Evolutionary conservation across 92 coral and sea anemone species (phyloP).

Genomic region (Palythoa heliodiscus): DNA sequence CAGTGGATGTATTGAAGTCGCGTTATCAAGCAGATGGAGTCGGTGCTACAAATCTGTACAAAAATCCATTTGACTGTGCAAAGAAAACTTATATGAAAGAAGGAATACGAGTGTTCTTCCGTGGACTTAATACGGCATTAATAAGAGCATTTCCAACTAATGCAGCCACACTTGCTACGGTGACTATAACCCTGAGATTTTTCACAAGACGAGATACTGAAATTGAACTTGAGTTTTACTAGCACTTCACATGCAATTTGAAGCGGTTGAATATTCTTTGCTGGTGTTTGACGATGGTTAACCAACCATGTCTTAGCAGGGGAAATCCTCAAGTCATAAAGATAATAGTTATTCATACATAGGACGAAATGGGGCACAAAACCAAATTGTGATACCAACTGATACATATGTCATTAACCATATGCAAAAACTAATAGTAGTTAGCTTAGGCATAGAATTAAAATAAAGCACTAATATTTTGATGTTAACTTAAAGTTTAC

Average conservation of each 20-base stretch:
- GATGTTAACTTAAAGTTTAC: no score
- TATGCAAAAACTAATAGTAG: no score
- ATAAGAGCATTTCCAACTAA: conserved; percentile 93
- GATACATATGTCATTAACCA: no score
- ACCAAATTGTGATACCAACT: no score
- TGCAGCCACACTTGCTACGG: conserved; percentile 95
- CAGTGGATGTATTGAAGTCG: conserved; percentile 85
- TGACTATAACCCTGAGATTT: conserved; percentile 75
- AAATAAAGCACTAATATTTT: no score
- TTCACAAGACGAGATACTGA: conserved; percentile 62
- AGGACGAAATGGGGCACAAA: no score
- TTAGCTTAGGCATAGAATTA: no score
- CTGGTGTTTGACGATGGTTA: not conserved
- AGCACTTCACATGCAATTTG: not conserved
- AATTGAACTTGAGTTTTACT: conserved; percentile 51
- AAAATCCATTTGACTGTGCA: conserved; percentile 71
- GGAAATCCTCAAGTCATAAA: no score
- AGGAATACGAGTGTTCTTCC: conserved; percentile 71
- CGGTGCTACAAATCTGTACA: conserved; percentile 55
- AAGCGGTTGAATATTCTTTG: not conserved
- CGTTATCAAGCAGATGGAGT: conserved; percentile 89
- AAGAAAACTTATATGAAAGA: conserved; percentile 66
- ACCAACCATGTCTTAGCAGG: no score
- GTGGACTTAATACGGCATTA: conserved; percentile 81
- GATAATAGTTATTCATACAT: no score